Evolutionary conservation across 1,140 invertebrate species (phyloP).

Genomic region (Aphelenchoides avenae): DNA sequence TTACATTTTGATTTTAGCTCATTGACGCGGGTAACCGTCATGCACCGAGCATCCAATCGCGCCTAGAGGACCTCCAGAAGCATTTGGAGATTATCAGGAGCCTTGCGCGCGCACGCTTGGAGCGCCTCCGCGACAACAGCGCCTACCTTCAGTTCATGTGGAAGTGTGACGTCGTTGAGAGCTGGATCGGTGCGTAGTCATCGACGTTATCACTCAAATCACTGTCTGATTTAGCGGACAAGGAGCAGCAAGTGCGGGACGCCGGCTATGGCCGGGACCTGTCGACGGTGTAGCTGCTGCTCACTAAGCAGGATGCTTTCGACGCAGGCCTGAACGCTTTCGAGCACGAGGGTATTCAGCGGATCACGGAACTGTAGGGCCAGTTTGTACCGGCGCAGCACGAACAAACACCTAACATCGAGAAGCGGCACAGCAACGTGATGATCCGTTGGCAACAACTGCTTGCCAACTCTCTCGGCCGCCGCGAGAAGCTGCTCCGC

Average conservation of each 20-base stretch:
- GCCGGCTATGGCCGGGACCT: slow-evolving; percentile 89
- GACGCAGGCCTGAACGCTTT: slow-evolving; percentile 81
- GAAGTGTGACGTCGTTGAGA: slow-evolving; percentile 99
- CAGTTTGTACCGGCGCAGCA: slow-evolving; percentile 83
- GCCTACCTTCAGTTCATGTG: slow-evolving; percentile 77
- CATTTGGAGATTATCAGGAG: slow-evolving; percentile 81
- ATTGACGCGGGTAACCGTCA: slow-evolving; percentile 88
- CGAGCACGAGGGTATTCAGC: slow-evolving; percentile 94
- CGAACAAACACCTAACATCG: slow-evolving; percentile 82
- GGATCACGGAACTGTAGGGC: slow-evolving; percentile 77
- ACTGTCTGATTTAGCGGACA: slow-evolving; percentile 71
- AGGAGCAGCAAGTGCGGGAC: slow-evolving; percentile 88
- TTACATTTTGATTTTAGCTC: slow-evolving; percentile 65
- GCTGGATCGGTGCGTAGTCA: slow-evolving; percentile 76
- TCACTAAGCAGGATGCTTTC: slow-evolving; percentile 87
- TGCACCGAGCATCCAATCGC: slow-evolving; percentile 77
- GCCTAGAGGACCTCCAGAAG: slow-evolving; percentile 76
- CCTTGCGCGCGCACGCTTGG: slow-evolving; percentile 71
- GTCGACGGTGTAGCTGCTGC: slow-evolving; percentile 87
- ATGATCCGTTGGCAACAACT: slow-evolving; percentile 90
- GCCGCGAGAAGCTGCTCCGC: slow-evolving; percentile 81
- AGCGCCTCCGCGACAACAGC: slow-evolving; percentile 84
- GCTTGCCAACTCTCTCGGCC: slow-evolving; percentile 75
- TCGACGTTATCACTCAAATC: neutral
- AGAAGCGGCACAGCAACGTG: slow-evolving; percentile 84